A percentile compares a stretch with the other conserved stretches of the same genome.
Evolutionary conservation across 1,140 invertebrate genomes (phyloP).

Genomic region (Diploscapter pachys): DNA sequence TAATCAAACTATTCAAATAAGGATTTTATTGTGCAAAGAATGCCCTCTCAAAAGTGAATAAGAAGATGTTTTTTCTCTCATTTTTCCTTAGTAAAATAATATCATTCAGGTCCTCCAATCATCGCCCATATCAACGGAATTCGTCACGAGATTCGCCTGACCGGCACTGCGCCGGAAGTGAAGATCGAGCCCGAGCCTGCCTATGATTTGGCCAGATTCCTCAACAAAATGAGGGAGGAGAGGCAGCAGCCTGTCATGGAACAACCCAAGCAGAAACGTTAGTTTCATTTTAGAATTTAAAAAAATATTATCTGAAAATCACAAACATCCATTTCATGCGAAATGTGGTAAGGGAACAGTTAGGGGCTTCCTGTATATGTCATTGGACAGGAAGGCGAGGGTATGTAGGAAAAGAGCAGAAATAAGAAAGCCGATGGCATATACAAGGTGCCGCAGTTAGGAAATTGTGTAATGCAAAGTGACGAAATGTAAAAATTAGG

Average conservation of each 20-base stretch:
- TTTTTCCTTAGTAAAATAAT: not conserved
- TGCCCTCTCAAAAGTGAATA: too few relatives aligned
- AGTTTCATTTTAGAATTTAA: too few relatives aligned
- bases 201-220: conserved; percentile 51
- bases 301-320: too few relatives aligned
- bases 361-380: too few relatives aligned
- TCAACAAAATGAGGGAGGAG: conserved; percentile 38
- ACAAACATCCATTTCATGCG: too few relatives aligned
- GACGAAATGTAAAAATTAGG: too few relatives aligned
- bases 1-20: too few relatives aligned
- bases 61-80: not conserved
- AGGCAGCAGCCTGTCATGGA: conserved; percentile 5
- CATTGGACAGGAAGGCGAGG: not conserved
- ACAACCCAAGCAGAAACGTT: too few relatives aligned
- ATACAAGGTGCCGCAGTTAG: too few relatives aligned
- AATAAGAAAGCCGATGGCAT: not conserved
- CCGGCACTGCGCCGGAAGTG: conserved; percentile 73
- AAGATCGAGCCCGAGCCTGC: conserved; percentile 61
- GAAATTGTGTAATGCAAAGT: too few relatives aligned
- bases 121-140: conserved; percentile 74
- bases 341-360: too few relatives aligned
- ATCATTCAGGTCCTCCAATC: conserved; percentile 71
- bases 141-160: conserved; percentile 77
- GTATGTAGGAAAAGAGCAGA: conserved; percentile 1
- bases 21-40: too few relatives aligned